A percentile compares a stretch with the other conserved stretches of the same genome.
Evolutionary conservation across 2,797 vertebrate genomes (phyloP).

Genomic region (Sternotherus odoratus): DNA sequence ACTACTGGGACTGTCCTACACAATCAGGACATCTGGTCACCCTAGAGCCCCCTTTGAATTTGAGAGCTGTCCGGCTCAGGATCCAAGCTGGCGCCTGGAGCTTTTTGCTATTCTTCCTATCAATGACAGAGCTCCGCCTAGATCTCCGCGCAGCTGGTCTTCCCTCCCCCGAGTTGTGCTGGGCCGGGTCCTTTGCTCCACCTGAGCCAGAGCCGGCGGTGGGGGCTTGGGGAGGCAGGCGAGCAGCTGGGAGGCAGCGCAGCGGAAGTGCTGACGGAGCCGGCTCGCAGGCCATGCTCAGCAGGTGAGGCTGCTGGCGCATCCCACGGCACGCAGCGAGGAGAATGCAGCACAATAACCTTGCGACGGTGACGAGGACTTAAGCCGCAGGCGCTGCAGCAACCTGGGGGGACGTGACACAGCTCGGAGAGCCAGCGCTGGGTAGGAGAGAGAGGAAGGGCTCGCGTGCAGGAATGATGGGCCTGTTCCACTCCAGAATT

Average conservation of each 20-base stretch:
- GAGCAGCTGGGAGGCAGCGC: neutral
- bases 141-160: neutral
- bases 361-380: neutral
- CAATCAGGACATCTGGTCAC: no score
- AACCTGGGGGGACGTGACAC: neutral
- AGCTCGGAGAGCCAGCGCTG: neutral
- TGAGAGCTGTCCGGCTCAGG: neutral
- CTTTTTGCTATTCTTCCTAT: neutral
- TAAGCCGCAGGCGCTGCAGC: neutral
- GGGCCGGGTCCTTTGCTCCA: accelerated
- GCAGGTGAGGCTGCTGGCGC: neutral
- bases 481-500: neutral
- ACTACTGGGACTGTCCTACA: no score
- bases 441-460: neutral
- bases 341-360: neutral
- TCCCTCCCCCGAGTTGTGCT: neutral
- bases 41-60: no score
- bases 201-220: neutral
- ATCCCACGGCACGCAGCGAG: neutral
- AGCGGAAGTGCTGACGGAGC: neutral
- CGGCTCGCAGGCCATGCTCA: neutral
- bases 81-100: neutral
- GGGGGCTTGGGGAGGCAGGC: neutral
- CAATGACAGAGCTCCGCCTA: neutral
- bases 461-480: accelerated